A percentile compares a stretch with the other conserved stretches of the same genome.
Conservation (phyloP, 2,888 invertebrate species). For the Aporophyla nigra region DNA sequence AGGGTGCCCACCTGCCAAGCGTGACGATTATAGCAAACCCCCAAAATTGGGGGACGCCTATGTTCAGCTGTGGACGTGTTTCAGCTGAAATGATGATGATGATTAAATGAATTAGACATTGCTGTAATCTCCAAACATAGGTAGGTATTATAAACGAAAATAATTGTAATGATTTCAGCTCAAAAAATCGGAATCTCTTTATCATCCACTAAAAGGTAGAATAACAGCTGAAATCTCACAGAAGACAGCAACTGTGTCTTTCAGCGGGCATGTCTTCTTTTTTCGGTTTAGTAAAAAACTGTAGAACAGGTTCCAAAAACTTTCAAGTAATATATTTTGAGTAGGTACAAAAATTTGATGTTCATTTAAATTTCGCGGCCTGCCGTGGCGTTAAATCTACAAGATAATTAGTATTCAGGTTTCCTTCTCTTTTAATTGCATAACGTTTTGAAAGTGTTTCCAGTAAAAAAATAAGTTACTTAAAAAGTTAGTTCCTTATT, state of each 20-base stretch:
- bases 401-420: too few relatives aligned
- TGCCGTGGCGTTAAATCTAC: too few relatives aligned
- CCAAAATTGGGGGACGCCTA: too few relatives aligned
- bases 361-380: too few relatives aligned
- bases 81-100: too few relatives aligned
- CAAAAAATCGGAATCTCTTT: neutral
- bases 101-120: neutral
- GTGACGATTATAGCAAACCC: too few relatives aligned
- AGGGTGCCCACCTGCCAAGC: too few relatives aligned
- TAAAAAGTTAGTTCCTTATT: too few relatives aligned
- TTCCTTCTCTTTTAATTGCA: neutral
- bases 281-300: neutral
- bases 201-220: neutral
- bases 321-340: neutral
- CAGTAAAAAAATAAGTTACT: neutral
- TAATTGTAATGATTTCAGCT: neutral
- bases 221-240: neutral
- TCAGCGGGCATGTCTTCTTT: neutral
- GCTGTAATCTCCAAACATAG: neutral
- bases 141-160: too few relatives aligned
- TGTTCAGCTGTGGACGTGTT: too few relatives aligned
- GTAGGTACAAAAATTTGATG: neutral
- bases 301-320: too few relatives aligned
- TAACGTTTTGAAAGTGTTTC: neutral
- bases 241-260: neutral